Evolutionary conservation across 2,113 vertebrate genomes (phyloP), one percentile per base, ranked within the genome.

Genomic region (Indicator maculatus): DNA sequence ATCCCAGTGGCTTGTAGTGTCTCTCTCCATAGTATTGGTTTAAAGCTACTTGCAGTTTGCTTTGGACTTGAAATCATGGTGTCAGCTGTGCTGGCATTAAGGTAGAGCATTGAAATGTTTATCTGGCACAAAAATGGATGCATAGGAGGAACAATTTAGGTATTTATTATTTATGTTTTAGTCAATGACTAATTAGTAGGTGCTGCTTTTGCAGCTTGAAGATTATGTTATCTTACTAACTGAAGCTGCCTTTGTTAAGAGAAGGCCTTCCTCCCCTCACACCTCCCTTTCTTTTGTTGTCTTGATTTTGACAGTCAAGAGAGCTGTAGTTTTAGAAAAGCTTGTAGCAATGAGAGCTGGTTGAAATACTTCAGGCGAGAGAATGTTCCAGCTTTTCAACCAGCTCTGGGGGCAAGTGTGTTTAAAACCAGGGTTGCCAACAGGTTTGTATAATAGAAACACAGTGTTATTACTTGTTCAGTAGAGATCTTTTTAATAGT

Each of bases 141-240:
- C 93, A 93, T 97, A 97, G 97, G 96, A 97, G 93, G 95, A 96
- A 97, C 76, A 91, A 86, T 95, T 97, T 98, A 97, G 96, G 93
- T 99, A 99, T 99, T 99, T 99, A 99, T 99, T 99, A 98, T 99
- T 98, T 99, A 98, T 98, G 98, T 98, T 98, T 99, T 99, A 99
- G 99, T 99, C 99, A 98, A 98, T 99, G 99, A 99, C 99, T 99
- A 99, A 99, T 98, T 97, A 98, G 98, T 98, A 98, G 96, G 98
- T 98, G 99, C 99, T 99, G 99, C 98, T 98, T 99, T 98, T 98
- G 98, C 99, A 99, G 99, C 99, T 98, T 98, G 98, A 98, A 98
- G 93, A 98, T 98, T 98, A 98, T 89, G 97, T 98, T 98, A 97
- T 98, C 98, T 98, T 98, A 99, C 98, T 98, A 98, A 98, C 98